Evolutionary conservation across 1,140 invertebrate species (phyloP).

Genomic region (Drosophila nebulosa): DNA sequence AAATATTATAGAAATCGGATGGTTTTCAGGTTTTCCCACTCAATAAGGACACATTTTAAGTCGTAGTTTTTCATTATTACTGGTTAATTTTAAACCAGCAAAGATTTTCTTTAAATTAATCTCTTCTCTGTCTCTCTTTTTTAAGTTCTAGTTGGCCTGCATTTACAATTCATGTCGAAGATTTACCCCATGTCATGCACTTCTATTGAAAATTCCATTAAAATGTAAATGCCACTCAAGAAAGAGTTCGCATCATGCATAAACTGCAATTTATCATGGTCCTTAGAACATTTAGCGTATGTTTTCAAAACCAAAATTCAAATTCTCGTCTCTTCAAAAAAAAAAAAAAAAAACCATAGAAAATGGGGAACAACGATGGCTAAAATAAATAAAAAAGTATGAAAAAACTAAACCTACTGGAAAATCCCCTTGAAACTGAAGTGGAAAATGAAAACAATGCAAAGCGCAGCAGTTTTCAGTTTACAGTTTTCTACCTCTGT

Average conservation of each 20-base stretch:
- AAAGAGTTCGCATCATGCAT: constrained; percentile 37
- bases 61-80: too few relatives aligned
- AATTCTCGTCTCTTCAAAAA: constrained; percentile 40
- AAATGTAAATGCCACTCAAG: constrained; percentile 38
- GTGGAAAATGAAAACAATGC: constrained; percentile 70
- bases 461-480: constrained; percentile 68
- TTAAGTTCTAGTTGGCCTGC: not conserved
- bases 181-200: not conserved
- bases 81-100: too few relatives aligned
- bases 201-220: constrained; percentile 12
- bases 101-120: too few relatives aligned
- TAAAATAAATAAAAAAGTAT: constrained; percentile 36
- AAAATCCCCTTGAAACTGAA: constrained; percentile 33
- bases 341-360: constrained; percentile 38
- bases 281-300: constrained; percentile 65
- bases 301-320: constrained; percentile 53
- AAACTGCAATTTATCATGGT: constrained; percentile 62
- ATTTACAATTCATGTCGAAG: not conserved
- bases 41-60: too few relatives aligned
- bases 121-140: not conserved
- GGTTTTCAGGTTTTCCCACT: too few relatives aligned
- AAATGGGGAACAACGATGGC: constrained; percentile 9
- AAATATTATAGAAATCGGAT: too few relatives aligned
- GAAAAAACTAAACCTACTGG: constrained; percentile 30
- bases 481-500: constrained; percentile 68